phyloP scores from a whole-genome alignment of 2,888 invertebrate species.

The Lycocerus yunnanus region DNA sequence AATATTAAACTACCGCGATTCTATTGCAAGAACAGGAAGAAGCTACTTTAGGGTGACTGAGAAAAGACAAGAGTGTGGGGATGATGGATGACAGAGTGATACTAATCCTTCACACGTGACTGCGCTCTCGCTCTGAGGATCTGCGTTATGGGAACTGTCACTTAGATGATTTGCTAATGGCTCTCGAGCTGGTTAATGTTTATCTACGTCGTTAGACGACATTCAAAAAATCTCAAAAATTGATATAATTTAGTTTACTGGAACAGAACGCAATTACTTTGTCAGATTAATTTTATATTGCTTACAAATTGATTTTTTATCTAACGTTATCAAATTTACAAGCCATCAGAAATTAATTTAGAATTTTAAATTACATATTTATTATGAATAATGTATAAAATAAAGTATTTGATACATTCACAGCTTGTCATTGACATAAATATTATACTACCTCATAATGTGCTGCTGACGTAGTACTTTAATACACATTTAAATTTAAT shows the following conservation, averaged over 20 bases:
- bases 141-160: conserved; percentile 47
- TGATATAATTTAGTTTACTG: conserved; percentile 17
- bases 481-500: no score
- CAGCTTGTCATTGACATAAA: background rate
- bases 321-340: background rate
- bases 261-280: background rate
- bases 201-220: conserved; percentile 28
- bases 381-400: background rate
- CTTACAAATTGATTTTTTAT: background rate
- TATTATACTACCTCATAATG: background rate
- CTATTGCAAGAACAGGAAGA: conserved; percentile 27
- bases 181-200: conserved; percentile 37
- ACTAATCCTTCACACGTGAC: conserved; percentile 53
- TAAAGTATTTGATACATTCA: background rate
- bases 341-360: background rate
- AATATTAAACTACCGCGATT: conserved; percentile 25
- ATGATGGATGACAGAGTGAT: conserved; percentile 52
- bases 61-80: conserved; percentile 34
- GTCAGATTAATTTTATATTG: background rate
- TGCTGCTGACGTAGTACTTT: background rate
- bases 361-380: background rate
- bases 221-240: conserved; percentile 24
- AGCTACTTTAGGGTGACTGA: conserved; percentile 23
- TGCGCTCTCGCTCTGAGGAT: conserved; percentile 46
- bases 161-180: conserved; percentile 49